Conservation (phyloP, 2,113 vertebrate genomes). For the Myotis davidii region DNA sequence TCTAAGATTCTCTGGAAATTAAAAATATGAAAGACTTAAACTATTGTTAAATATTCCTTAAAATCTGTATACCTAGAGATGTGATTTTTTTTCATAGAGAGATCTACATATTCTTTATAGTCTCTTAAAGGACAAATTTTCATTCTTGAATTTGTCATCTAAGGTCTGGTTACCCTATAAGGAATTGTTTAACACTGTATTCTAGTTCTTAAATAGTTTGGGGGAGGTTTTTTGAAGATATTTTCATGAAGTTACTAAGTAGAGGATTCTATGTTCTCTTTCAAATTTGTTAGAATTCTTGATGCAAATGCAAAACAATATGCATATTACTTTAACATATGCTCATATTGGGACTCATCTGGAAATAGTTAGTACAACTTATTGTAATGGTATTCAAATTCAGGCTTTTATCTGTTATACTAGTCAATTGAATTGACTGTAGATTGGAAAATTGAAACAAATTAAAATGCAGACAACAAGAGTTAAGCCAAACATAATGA, state of each 20-base stretch:
- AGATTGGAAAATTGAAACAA: not conserved
- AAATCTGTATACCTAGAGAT: not conserved
- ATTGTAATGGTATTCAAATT: not conserved
- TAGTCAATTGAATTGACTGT: not conserved
- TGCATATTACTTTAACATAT: not conserved
- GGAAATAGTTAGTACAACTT: slow-evolving; percentile 19
- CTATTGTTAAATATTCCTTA: not conserved
- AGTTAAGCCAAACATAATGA: not conserved
- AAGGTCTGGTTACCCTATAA: not conserved
- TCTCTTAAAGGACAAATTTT: not conserved
- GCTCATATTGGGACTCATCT: not conserved
- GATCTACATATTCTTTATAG: not conserved
- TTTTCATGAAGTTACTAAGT: not conserved
- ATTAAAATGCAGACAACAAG: not conserved
- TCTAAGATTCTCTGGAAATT: not conserved
- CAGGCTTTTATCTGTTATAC: not conserved
- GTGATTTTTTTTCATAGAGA: not conserved
- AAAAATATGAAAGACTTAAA: not conserved
- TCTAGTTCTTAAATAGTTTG: not conserved
- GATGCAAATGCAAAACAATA: not conserved
- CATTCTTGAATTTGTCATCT: not conserved
- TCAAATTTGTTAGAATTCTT: not conserved
- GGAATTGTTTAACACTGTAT: not conserved
- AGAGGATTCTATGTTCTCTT: not conserved
- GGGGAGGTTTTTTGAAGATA: not conserved